Evolutionary conservation across 2,113 vertebrate species (phyloP).

Genomic region (Festucalex cinctus): DNA sequence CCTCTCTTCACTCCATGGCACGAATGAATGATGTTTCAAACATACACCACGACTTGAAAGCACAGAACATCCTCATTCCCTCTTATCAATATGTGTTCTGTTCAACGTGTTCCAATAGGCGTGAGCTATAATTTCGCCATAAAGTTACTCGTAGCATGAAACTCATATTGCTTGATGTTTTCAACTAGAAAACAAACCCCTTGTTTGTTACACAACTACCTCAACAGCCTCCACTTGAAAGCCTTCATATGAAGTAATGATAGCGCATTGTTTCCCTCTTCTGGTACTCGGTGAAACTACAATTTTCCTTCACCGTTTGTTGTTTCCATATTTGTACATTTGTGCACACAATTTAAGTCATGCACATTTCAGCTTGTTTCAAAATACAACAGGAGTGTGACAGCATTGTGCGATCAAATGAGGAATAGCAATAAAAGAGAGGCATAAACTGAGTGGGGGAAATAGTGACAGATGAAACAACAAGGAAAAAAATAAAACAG

Average conservation of each 20-base stretch:
- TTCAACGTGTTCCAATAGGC: not conserved
- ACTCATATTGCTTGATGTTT: conserved; percentile 12
- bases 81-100: not conserved
- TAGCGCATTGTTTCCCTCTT: conserved; percentile 70
- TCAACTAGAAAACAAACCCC: conserved; percentile 6
- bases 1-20: conserved; percentile 19
- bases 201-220: not conserved
- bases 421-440: not conserved
- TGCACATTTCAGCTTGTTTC: not conserved
- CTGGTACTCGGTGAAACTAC: conserved; percentile 44
- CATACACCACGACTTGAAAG: conserved; percentile 11
- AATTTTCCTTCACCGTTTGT: conserved; percentile 8
- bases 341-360: not conserved
- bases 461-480: not conserved
- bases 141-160: not conserved
- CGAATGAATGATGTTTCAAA: conserved; percentile 21
- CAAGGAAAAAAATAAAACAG: conserved; percentile 1
- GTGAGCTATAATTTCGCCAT: not conserved
- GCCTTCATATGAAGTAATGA: conserved; percentile 15
- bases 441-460: not conserved
- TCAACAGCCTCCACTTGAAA: conserved; percentile 28
- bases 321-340: conserved; percentile 22
- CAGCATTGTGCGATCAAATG: not conserved
- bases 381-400: not conserved
- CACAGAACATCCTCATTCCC: not conserved